These are phyloP conservation scores for Cephus spinipes DNA, from an alignment of 2,888 invertebrate species.

Conservation along the genomic window DNA sequence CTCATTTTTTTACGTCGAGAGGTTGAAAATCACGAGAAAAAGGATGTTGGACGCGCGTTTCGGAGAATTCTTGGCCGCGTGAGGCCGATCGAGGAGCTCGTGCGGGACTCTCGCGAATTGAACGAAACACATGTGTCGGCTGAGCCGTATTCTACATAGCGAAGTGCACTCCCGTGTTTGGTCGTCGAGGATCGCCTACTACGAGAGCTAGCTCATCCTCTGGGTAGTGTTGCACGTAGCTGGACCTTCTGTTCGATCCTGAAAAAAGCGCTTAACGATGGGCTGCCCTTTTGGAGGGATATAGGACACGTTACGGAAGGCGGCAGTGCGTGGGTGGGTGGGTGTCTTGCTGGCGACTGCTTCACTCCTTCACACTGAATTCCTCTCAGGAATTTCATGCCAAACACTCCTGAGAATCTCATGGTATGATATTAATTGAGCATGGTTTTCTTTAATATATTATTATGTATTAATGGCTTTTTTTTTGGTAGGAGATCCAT, in stretches of 20 bases:
- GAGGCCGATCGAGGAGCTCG: constrained; percentile 40
- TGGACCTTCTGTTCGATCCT: constrained; percentile 23
- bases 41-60: constrained; percentile 45
- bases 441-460: neutral
- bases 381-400: constrained; percentile 9
- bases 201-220: constrained; percentile 25
- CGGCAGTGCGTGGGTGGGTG: constrained; percentile 61
- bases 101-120: constrained; percentile 44
- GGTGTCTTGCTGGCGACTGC: constrained; percentile 29
- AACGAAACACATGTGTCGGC: constrained; percentile 57
- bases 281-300: constrained; percentile 41
- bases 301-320: constrained; percentile 52
- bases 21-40: constrained; percentile 45
- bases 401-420: neutral
- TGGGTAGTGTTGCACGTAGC: constrained; percentile 16
- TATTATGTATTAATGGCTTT: neutral
- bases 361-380: constrained; percentile 12
- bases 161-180: constrained; percentile 39
- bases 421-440: neutral
- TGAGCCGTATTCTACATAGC: constrained; percentile 39
- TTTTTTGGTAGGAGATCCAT: neutral
- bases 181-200: constrained; percentile 34
- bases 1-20: constrained; percentile 42
- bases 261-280: constrained; percentile 39
- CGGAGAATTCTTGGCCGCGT: constrained; percentile 36